Base-by-base conservation (phyloP, 2,888 invertebrate species). In the Parapristionchus giblindavisi region DNA sequence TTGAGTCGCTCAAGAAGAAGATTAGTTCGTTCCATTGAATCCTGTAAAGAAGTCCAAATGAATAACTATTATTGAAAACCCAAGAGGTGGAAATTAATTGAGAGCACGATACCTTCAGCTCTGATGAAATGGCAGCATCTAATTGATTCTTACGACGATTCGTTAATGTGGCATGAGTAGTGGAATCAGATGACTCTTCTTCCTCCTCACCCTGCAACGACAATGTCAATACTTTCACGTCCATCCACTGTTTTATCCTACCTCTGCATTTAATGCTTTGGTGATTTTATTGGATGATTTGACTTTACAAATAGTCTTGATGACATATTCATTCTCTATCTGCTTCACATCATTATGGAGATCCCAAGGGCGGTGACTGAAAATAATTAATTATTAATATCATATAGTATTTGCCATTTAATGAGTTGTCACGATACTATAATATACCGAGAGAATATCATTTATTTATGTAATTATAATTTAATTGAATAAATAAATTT, bases 281-380 rank as follows among this genome's bases (percentile, higher is more conserved):
- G 63, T 5, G 14, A 29, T 21, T n/a, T 65, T 65, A 21, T n/a
- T 29, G 4, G 43, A 17, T 5, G 63, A 65, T 24, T 54, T 65
- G 4, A 74, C 63, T 5, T 34, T 32, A n/a, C 71, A 54, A 34
- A 81, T 79, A 1, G 83, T 83, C 34, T 77, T 78, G 14, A 83
- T 79, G 0, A 77, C 77, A 54, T 81, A 83, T 48, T 80, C 77
- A 71, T 80, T 58, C 63, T 96, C 96, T 88, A 93, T 95, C 87
- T 96, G 96, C 79, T 93, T 90, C 34, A 94, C 89, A 88, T 96
- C 96, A 80, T 94, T 94, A 75, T 92, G 91, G 0, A 92, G 91
- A 89, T 94, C 94, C 96, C 96, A 96, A 0, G 95, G 94, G 56
- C 95, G 90, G 75, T 92, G 90, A 79, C 90, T 90, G 68, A 72